Conservation (phyloP, 2,113 vertebrate species). For the Talpa occidentalis region DNA sequence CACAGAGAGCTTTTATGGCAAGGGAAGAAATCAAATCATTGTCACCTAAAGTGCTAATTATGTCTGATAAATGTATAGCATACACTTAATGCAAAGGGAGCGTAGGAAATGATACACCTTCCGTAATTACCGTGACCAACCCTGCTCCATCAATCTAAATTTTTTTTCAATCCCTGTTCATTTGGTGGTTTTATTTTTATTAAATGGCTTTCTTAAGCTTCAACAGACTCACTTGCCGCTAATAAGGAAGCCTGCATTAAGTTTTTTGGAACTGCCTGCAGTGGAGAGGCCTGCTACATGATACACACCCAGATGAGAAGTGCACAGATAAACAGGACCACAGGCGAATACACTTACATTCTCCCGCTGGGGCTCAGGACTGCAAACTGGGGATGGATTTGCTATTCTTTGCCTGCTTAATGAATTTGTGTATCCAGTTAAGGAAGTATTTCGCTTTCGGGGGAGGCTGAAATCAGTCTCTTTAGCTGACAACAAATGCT, state of each 20-base stretch:
- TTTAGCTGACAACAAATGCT: not conserved
- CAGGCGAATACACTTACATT: not conserved
- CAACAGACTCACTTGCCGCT: slow-evolving; percentile 77
- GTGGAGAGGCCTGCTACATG: not conserved
- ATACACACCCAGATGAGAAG: not conserved
- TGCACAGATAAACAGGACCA: not conserved
- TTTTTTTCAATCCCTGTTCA: slow-evolving; percentile 86
- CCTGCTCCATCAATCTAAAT: slow-evolving; percentile 88
- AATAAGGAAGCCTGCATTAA: slow-evolving; percentile 66
- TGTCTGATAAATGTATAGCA: slow-evolving; percentile 90
- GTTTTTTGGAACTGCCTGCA: not conserved
- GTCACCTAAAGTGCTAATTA: slow-evolving; percentile 92
- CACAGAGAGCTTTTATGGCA: slow-evolving; percentile 85
- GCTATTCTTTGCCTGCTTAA: not conserved
- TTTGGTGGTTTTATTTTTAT: slow-evolving; percentile 89
- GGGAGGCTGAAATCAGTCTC: not conserved
- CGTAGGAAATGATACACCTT: slow-evolving; percentile 91
- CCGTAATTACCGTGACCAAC: slow-evolving; percentile 88
- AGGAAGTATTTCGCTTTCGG: not conserved
- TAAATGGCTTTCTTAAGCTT: slow-evolving; percentile 85
- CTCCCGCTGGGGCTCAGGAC: not conserved
- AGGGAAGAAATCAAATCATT: slow-evolving; percentile 90
- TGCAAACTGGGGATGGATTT: not conserved
- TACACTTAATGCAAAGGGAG: slow-evolving; percentile 89
- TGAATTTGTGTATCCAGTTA: not conserved